phyloP scores from a whole-genome alignment of 2,113 vertebrate species.

The Gymnocephalus cernua region DNA sequence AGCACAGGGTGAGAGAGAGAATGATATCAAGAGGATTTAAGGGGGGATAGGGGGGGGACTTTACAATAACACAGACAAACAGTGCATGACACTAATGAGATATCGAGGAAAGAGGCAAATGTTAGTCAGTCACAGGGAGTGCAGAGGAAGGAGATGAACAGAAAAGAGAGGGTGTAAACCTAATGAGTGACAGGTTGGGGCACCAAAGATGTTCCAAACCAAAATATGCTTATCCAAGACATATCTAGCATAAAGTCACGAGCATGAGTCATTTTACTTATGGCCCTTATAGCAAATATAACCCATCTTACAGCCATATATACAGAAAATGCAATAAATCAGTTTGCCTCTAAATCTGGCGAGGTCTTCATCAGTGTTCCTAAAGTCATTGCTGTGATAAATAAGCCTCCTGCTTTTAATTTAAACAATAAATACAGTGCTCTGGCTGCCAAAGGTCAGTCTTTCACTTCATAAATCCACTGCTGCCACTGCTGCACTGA shows the following conservation, averaged over 20 bases:
- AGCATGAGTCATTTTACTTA: background rate
- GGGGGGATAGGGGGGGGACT: constrained; percentile 44
- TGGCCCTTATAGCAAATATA: background rate
- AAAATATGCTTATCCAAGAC: background rate
- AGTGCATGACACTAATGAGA: constrained; percentile 65
- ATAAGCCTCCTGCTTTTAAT: constrained; percentile 60
- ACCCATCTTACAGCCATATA: background rate
- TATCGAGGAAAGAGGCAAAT: constrained; percentile 47
- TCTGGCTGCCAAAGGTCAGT: constrained; percentile 58
- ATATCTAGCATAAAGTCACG: background rate
- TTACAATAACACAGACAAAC: constrained; percentile 64
- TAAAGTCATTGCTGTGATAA: constrained; percentile 45
- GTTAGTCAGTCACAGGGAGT: constrained; percentile 38
- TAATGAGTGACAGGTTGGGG: constrained; percentile 29
- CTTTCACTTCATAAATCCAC: constrained; percentile 59
- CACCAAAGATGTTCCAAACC: background rate
- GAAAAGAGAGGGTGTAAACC: constrained; percentile 8
- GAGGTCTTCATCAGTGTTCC: constrained; percentile 6
- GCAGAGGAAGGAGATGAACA: constrained; percentile 25
- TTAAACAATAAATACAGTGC: constrained; percentile 47
- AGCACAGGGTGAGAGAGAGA: constrained; percentile 52
- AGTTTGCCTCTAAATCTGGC: constrained; percentile 21
- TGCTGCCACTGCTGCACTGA: constrained; percentile 33
- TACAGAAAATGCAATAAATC: constrained; percentile 7
- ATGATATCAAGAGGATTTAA: constrained; percentile 64